Base-by-base conservation (phyloP, 2,797 vertebrate genomes). In the Prunella strophiata region DNA sequence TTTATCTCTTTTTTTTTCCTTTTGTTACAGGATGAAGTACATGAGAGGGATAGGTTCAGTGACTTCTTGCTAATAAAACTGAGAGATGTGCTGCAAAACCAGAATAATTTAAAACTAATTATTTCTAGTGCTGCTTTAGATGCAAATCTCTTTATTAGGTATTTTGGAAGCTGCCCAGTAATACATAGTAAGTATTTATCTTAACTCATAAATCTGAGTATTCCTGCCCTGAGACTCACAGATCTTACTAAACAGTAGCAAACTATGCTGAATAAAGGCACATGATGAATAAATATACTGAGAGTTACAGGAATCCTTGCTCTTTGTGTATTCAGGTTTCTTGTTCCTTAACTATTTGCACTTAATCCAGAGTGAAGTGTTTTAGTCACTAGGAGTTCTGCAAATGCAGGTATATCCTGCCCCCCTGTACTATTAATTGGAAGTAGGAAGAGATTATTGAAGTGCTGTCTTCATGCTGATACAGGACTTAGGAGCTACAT, bases 11-110 rank as follows among this genome's bases (percentile, higher is more conserved):
- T 34, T 17, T 40, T 16, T 10, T 38, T 36, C 36, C 8, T 54
- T 94, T 92, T 95, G 15, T 85, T 90, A 96, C 63, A 99, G 99
- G 99, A 99, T 95, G 99, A 99, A 98, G 99, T 99, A 42, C 99
- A 99, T 32, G 99, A 99, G 97, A 98, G 99, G 15, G 99, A 99
- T 81, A 98, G 99, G 63, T 98, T 99, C 96, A 99, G 98, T 8
- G 99, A 99, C 98, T 99, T 99, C 97, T 97, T 99, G 92, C 97
- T 99, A 85, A 99, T 98, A n/a, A 99, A 99, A 96, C 96, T 99
- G 96, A 98, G 98, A 87, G 99, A 99, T 70, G 93, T 99, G 67
- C 97, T 99, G 70, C 98, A 98, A 91, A 98, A 97, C 54, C 98
- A 99, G 38, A 96, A 98, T n/a, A 91, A 98, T 52, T 94, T 99